A percentile compares a stretch with the other conserved stretches of the same genome.
These are phyloP conservation scores for Paratrypauchen microcephalus DNA, from an alignment of 2,797 vertebrate species.

Conservation along the genomic window DNA sequence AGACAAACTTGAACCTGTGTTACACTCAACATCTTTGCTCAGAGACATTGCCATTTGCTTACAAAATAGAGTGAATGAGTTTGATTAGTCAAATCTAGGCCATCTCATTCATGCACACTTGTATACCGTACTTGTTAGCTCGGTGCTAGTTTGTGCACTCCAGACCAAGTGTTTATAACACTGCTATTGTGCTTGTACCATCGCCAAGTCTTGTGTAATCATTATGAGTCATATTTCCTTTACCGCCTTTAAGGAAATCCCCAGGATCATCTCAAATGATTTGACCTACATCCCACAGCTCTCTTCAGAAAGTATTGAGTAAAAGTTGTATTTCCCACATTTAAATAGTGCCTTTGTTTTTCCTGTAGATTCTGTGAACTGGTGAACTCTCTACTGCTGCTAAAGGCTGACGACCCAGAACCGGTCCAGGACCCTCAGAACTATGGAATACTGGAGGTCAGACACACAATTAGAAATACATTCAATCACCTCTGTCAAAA, in stretches of 20 bases:
- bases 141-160: background rate
- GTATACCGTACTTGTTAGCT: background rate
- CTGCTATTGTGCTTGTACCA: background rate
- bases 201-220: slow-evolving; percentile 7
- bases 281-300: slow-evolving; percentile 8
- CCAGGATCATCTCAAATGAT: background rate
- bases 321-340: background rate
- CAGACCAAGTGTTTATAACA: background rate
- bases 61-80: background rate
- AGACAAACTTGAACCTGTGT: too few relatives aligned
- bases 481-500: background rate
- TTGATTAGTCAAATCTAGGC: background rate
- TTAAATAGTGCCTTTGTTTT: slow-evolving; percentile 11
- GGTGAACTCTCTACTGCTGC: slow-evolving; percentile 82
- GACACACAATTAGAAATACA: slow-evolving; percentile 24
- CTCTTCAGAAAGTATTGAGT: background rate
- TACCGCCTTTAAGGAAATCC: slow-evolving; percentile 8
- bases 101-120: background rate
- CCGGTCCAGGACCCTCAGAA: slow-evolving; percentile 49
- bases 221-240: slow-evolving; percentile 46
- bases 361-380: slow-evolving; percentile 84
- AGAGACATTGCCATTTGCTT: background rate
- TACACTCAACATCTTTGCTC: too few relatives aligned
- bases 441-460: slow-evolving; percentile 83
- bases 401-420: slow-evolving; percentile 55